A percentile compares a stretch with the other conserved stretches of the same genome.
These are phyloP conservation scores for Styela clava DNA, from an alignment of 23 tunicate genomes.

Conservation along the genomic window DNA sequence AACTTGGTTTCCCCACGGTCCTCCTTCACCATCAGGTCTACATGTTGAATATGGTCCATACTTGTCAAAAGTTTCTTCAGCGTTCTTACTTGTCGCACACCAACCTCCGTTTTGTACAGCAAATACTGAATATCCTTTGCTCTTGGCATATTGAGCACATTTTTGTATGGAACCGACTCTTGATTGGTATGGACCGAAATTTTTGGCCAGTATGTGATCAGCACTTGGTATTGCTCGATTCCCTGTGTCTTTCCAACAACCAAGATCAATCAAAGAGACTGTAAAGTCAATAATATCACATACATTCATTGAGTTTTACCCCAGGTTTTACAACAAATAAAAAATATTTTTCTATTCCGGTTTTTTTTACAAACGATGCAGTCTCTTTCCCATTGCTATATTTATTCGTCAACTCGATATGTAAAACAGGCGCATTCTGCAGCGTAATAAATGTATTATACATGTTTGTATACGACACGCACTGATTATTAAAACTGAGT, in stretches of 20 bases:
- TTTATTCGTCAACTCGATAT: too few species aligned
- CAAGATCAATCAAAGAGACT: too few species aligned
- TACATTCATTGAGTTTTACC: too few species aligned
- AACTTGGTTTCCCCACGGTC: too few species aligned
- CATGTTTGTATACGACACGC: too few species aligned
- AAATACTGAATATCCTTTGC: not conserved
- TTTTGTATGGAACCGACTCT: constrained; percentile 4
- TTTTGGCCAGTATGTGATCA: not conserved
- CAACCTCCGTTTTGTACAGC: constrained; percentile 1
- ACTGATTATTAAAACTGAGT: too few species aligned
- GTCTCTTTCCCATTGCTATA: not conserved
- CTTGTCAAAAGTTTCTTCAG: not conserved
- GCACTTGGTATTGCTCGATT: constrained; percentile 12
- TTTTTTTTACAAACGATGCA: not conserved
- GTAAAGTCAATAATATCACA: too few species aligned
- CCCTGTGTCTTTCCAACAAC: constrained; percentile 25
- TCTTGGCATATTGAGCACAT: constrained; percentile 6
- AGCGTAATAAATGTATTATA: too few species aligned
- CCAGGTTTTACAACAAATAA: too few species aligned
- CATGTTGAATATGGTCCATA: too few species aligned
- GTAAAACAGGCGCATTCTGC: too few species aligned
- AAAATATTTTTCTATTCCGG: not conserved
- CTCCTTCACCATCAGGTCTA: too few species aligned
- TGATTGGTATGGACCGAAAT: not conserved
- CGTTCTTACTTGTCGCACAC: not conserved